Evolutionary conservation across 2,797 vertebrate genomes (phyloP), one percentile per base, ranked within the genome.

Genomic region (Trachops cirrhosus): DNA sequence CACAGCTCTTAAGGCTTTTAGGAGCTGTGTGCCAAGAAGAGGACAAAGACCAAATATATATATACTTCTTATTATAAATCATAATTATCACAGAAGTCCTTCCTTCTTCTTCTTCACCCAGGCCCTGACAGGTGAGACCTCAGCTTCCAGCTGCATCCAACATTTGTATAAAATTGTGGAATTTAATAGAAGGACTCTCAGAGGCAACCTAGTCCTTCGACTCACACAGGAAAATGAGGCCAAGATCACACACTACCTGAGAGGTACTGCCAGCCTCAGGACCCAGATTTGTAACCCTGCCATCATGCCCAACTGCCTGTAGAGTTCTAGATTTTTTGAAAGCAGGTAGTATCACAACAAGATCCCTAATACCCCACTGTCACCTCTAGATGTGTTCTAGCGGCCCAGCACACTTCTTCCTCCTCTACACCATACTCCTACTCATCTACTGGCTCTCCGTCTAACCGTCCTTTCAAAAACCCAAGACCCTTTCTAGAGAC

Each of bases 101-200:
- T 86, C 70, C 80, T 88, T 84, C 37, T 90, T 68, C 48, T 12
- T 79, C 21, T 84, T 79, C 18, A 18, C 41, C 34, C 52, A 9
- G 54, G 41, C n/a, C 83, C 32, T 79, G 48, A 70, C 3, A 79
- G 34, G 26, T 15, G 34, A 87, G 77, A 75, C 14, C 34, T 83
- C 87, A 18, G 64, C 9, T 84, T 78, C 44, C 50, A 52, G n/a
- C 16, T 86, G 29, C 52, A 89, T 71, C 37, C 39, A 91, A 44
- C 34, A 86, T 70, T 79, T 64, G 46, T 54, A 79, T 77, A 90
- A 84, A 75, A 52, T 83, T 62, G 82, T 32, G 52, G 44, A 57
- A 79, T 12, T 83, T 94, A 70, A 80, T 32, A 82, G 57, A 95
- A 85, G 70, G n/a, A 54, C 57, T 14, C 59, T 90, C 89, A 77